These are phyloP conservation scores for Pollenia angustigena DNA, from an alignment of 2,888 invertebrate species.

Conservation along the genomic window DNA sequence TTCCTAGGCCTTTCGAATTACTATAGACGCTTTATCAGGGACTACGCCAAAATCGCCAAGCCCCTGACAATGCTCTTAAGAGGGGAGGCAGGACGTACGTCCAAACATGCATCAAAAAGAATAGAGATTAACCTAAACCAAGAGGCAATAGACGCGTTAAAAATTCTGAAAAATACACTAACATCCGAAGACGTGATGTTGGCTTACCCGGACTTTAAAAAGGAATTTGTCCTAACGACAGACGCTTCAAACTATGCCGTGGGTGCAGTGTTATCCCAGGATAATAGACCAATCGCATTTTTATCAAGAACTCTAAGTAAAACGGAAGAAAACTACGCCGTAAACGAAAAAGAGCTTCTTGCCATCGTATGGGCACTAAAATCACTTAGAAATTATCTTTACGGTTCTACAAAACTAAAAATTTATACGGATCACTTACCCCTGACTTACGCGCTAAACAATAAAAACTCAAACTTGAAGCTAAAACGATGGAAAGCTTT, in stretches of 20 bases:
- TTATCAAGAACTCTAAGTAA: conserved; percentile 45
- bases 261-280: conserved; percentile 65
- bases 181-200: too few species aligned
- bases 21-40: too few species aligned
- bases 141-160: conserved; percentile 1
- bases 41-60: background rate
- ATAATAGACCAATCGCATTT: conserved; percentile 52
- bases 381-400: conserved; percentile 59
- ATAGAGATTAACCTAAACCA: background rate
- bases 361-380: conserved; percentile 39
- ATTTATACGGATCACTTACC: conserved; percentile 66
- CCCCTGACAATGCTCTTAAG: conserved; percentile 6
- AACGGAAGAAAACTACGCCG: conserved; percentile 58
- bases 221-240: conserved; percentile 54
- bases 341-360: conserved; percentile 50
- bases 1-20: background rate
- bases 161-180: conserved; percentile 7
- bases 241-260: conserved; percentile 63
- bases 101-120: conserved; percentile 8
- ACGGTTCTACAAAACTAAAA: conserved; percentile 60
- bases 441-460: conserved; percentile 65
- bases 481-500: background rate
- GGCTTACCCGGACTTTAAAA: background rate
- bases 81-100: conserved; percentile 13
- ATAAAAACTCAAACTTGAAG: conserved; percentile 58